A percentile compares a stretch with the other conserved stretches of the same genome.
phyloP scores from a whole-genome alignment of 2,113 vertebrate genomes.

The Bubo bubo region DNA sequence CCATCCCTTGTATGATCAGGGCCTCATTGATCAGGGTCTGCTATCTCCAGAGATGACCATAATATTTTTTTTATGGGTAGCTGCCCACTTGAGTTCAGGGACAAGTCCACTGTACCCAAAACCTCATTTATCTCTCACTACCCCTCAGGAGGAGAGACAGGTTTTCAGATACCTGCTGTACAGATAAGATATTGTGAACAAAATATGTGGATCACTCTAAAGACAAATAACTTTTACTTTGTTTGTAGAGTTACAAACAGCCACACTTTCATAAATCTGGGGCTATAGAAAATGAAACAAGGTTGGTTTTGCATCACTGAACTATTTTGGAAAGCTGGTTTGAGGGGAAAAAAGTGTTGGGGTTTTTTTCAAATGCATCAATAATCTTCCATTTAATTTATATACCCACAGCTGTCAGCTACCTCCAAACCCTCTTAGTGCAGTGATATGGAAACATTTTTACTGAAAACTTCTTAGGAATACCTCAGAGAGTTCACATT shows the following conservation, averaged over 20 bases:
- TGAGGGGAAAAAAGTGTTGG: background rate
- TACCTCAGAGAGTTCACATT: slow-evolving; percentile 65
- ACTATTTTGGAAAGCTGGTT: background rate
- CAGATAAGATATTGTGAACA: background rate
- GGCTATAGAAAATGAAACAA: background rate
- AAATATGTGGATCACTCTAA: background rate
- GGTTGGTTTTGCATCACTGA: background rate
- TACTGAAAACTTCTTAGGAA: slow-evolving; percentile 63
- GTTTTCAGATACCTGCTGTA: background rate
- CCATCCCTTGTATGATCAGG: background rate
- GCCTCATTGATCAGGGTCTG: background rate
- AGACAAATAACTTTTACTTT: background rate
- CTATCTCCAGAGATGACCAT: background rate
- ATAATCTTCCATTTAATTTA: slow-evolving; percentile 68
- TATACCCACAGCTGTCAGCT: slow-evolving; percentile 33
- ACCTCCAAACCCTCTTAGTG: slow-evolving; percentile 61
- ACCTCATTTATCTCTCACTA: background rate
- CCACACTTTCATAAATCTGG: background rate
- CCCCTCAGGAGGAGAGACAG: background rate
- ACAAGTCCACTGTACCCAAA: background rate
- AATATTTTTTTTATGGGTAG: background rate
- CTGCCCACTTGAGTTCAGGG: background rate
- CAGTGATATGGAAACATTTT: slow-evolving; percentile 66
- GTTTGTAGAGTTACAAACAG: background rate
- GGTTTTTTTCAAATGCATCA: slow-evolving; percentile 24